Evolutionary conservation across 2,888 invertebrate species (phyloP), one percentile per base, ranked within the genome.

Genomic region (Agriopis leucophaearia): DNA sequence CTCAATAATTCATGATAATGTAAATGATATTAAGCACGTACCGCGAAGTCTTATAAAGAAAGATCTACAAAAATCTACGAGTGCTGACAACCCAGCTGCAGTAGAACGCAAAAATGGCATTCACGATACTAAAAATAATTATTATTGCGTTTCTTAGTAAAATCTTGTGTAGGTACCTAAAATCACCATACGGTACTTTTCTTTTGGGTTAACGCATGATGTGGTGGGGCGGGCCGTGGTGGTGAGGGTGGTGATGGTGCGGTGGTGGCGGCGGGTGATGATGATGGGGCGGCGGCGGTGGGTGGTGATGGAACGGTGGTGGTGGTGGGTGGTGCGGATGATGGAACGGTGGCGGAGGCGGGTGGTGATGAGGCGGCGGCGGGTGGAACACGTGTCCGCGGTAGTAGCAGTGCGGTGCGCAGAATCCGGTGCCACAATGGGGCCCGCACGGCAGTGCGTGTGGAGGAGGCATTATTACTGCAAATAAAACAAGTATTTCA

Each of bases 391-490:
- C 74, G 7, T 62, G 67, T 1, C 63, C 60, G 40, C 78, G 78
- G 72, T 79, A 75, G 72, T 81, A 83, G 77, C 91, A 91, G 74
- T 86, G 85, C 0, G 91, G 88, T 0, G 79, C 78, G 70, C 91
- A 90, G 71, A 72, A 71, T 0, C 83, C 85, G 0, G 79, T 82
- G 1, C 89, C 87, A 66, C 91, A 91, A 73, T 79, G 74, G 0
- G 89, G 88, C 0, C 90, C 89, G 68, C 91, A 91, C 1, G 89
- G 89, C 35, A 79, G 57, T 3, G 79, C 77, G 78, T 89, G 86
- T 0, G 89, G 90, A 0, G 89, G 88, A 2, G 87, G 81, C 92
- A 91, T 55, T 27, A 54, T 91, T 51, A 16, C 88, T 90, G 80
- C 8, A 64, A 67, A 63, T 51, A 9, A 38, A 38, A 38, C 38